A percentile compares a stretch with the other conserved stretches of the same genome.
Evolutionary conservation across 2,888 invertebrate genomes (phyloP).

Genomic region (Mongoloraphidia duomilia): DNA sequence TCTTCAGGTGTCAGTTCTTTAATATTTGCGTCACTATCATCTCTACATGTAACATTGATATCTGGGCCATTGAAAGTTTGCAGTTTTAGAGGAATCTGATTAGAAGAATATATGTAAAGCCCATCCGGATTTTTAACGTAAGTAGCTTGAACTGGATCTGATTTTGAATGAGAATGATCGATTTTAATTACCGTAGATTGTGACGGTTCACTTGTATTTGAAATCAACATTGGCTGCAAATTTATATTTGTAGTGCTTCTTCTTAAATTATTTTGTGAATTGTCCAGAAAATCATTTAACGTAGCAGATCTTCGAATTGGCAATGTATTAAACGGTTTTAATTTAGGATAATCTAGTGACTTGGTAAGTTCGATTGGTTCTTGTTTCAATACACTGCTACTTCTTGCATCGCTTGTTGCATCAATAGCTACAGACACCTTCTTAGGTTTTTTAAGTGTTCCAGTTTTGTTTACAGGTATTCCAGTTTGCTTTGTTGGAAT

Average conservation of each 20-base stretch:
- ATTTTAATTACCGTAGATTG: slow-evolving; percentile 32
- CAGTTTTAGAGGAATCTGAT: slow-evolving; percentile 17
- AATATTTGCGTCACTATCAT: slow-evolving; percentile 30
- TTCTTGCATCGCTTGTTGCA: slow-evolving; percentile 61
- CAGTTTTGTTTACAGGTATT: slow-evolving; percentile 5
- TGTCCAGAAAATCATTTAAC: slow-evolving; percentile 27
- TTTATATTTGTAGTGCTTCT: slow-evolving; percentile 26
- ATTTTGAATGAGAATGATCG: slow-evolving; percentile 49
- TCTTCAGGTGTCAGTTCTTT: slow-evolving; percentile 46
- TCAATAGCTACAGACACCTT: slow-evolving; percentile 67
- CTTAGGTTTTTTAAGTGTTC: slow-evolving; percentile 31
- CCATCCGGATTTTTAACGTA: slow-evolving; percentile 26
- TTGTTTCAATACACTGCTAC: slow-evolving; percentile 57
- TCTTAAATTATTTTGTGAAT: slow-evolving; percentile 16
- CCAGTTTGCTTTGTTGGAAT: slow-evolving; percentile 18
- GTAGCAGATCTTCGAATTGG: slow-evolving; percentile 33
- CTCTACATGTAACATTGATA: slow-evolving; percentile 63
- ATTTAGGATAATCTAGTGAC: slow-evolving; percentile 34
- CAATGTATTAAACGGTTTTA: too few relatives aligned
- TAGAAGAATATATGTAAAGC: slow-evolving; percentile 7
- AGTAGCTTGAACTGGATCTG: slow-evolving; percentile 51
- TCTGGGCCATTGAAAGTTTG: slow-evolving; percentile 35
- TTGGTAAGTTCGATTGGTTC: slow-evolving; percentile 62
- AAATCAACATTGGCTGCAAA: slow-evolving; percentile 17
- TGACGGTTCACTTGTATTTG: slow-evolving; percentile 11